phyloP scores from a whole-genome alignment of 1,140 invertebrate species.

The Drosophila auraria region DNA sequence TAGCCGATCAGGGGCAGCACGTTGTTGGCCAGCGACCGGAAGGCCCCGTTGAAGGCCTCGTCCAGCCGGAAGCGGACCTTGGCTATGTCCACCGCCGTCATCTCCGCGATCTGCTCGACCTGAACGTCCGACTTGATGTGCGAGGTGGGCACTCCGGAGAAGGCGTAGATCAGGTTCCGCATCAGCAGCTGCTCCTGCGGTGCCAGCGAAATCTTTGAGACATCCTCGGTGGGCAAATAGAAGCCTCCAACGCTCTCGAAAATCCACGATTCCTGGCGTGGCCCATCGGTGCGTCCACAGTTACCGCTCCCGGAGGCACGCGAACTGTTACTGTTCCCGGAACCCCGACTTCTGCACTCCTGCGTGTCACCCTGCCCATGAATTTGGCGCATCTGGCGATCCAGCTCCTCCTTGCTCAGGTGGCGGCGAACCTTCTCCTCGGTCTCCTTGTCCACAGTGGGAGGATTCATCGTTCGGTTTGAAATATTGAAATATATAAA shows the following conservation, averaged over 20 bases:
- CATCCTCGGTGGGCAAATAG: conserved; percentile 56
- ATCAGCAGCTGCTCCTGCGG: conserved; percentile 59
- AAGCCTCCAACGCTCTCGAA: conserved; percentile 66
- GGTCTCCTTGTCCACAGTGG: conserved; percentile 11
- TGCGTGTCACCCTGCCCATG: neutral
- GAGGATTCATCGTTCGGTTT: conserved; percentile 14
- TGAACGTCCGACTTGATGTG: conserved; percentile 53
- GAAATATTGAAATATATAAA: conserved; percentile 10
- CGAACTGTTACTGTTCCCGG: neutral
- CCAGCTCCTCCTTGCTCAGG: conserved; percentile 38
- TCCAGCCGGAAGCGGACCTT: conserved; percentile 55
- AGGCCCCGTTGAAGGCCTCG: conserved; percentile 45
- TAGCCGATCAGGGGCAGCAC: conserved; percentile 54
- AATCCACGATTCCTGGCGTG: conserved; percentile 41
- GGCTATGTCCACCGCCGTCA: conserved; percentile 40
- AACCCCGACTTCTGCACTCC: neutral
- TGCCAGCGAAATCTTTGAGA: conserved; percentile 34
- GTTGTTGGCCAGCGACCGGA: conserved; percentile 46
- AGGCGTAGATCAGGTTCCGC: conserved; percentile 66
- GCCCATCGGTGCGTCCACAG: neutral
- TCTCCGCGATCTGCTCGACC: conserved; percentile 19
- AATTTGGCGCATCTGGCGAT: conserved; percentile 18
- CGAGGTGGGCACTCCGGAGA: conserved; percentile 62
- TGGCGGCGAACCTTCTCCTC: conserved; percentile 17
- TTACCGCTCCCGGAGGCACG: neutral